A percentile compares a stretch with the other conserved stretches of the same genome.
phyloP scores from a whole-genome alignment of 2,888 invertebrate species.

The Pandemis heparana region DNA sequence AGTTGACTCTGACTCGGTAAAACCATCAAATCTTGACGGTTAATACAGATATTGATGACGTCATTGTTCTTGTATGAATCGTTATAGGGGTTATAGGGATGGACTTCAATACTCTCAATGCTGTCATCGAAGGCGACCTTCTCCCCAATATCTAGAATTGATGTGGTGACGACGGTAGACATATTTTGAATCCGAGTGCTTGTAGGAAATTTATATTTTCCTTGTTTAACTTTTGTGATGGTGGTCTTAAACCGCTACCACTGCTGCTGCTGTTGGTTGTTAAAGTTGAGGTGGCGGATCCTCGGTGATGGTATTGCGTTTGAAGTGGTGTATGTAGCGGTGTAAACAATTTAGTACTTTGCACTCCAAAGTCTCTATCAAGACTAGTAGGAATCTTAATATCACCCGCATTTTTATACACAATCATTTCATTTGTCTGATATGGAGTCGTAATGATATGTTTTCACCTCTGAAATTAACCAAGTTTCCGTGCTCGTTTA shows the following conservation, averaged over 20 bases:
- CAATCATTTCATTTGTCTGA: slow-evolving; percentile 27
- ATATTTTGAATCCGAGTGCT: no score
- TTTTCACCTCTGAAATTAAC: neutral
- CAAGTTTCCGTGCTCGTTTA: no score
- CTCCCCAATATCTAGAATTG: slow-evolving; percentile 32
- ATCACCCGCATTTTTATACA: slow-evolving; percentile 11
- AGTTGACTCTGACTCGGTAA: slow-evolving; percentile 18
- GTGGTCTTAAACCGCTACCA: no score
- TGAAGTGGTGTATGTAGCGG: neutral
- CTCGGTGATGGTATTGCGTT: no score
- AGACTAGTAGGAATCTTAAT: neutral
- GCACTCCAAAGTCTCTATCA: neutral
- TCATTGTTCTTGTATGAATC: slow-evolving; percentile 32
- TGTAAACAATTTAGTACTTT: neutral
- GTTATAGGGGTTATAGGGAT: slow-evolving; percentile 36
- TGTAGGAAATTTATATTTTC: no score
- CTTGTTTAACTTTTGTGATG: no score
- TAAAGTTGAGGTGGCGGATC: no score
- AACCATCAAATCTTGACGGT: slow-evolving; percentile 26
- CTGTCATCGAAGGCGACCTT: slow-evolving; percentile 21
- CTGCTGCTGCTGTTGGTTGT: no score
- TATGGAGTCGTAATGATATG: slow-evolving; percentile 12
- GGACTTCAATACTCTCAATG: slow-evolving; percentile 39
- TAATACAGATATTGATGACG: neutral
- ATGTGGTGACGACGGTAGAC: no score